phyloP scores from a whole-genome alignment of 2,113 vertebrate genomes.

The Laterallus jamaicensis region DNA sequence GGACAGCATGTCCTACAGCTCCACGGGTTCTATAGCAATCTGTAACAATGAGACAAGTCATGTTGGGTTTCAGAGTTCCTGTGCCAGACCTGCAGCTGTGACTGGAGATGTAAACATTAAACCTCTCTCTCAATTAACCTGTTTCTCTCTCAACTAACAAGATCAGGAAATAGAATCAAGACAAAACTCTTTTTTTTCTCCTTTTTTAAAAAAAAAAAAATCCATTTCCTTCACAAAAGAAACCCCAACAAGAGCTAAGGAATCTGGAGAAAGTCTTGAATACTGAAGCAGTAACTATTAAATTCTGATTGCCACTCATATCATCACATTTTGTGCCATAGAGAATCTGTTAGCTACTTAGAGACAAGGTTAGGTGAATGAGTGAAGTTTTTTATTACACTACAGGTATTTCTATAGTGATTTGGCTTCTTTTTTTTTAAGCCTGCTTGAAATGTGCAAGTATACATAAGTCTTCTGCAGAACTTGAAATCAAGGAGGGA shows the following conservation, averaged over 20 bases:
- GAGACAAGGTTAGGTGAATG: background rate
- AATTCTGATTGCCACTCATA: background rate
- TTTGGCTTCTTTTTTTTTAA: background rate
- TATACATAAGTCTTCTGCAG: rapidly evolving
- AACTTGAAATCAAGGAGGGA: background rate
- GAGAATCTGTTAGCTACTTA: background rate
- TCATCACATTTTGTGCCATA: background rate
- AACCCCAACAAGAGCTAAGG: background rate
- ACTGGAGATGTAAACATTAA: background rate
- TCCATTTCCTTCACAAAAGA: background rate
- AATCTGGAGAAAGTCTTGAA: background rate
- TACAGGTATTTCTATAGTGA: background rate
- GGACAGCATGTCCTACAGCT: background rate
- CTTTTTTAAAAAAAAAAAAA: background rate
- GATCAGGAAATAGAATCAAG: background rate
- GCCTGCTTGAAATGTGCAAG: background rate
- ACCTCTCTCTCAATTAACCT: background rate
- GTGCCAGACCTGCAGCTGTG: background rate
- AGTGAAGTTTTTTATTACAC: background rate
- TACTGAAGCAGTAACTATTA: background rate
- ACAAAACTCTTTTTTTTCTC: background rate
- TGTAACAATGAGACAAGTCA: background rate
- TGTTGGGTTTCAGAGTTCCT: background rate
- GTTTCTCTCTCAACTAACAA: background rate
- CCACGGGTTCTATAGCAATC: background rate